Evolutionary conservation across 2,113 vertebrate genomes (phyloP), one percentile per base, ranked within the genome.

Genomic region (Coryphaenoides rupestris): DNA sequence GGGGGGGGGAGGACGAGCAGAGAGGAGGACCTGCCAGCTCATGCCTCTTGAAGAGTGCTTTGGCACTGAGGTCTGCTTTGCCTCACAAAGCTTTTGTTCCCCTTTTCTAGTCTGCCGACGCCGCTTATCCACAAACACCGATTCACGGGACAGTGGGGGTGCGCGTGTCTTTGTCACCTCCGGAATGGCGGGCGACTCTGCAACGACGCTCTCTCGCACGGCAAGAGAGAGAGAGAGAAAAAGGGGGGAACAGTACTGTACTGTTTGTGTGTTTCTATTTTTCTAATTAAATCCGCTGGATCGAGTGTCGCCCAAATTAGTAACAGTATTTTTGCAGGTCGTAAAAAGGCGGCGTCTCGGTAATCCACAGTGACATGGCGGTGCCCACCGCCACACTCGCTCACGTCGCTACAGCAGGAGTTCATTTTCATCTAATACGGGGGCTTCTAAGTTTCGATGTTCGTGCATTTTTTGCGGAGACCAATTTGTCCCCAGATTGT

Each of bases 401-500:
- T 78, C 78, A 57, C 74, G 67, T 76, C 75, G 74, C 80, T 78
- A 81, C 83, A 89, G 86, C 76, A 60, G 85, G 83, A 81, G 84
- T 74, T 70, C 63, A 81, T n/a, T 88, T 85, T 17, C 69, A 63
- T 78, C 74, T 62, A 72, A 75, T 70, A 50, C 56, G n/a, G 66
- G 47, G 64, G 72, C 13, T 81, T 68, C 76, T 72, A 52, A 62
- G 73, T 72, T 62, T n/a, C n/a, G n/a, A 63, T 78, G 80, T 80
- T 84, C 61, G 2, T 81, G 73, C 78, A 82, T n/a, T 85, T 85
- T 62, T 82, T 85, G 77, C 76, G 73, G 74, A 26, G 66, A 78
- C 74, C 82, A 83, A 87, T 87, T 84, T 87, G 81, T 89, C 79
- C 73, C 73, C 73, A 69, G 84, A 81, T 87, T 86, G 82, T 85